Evolutionary conservation across 2,797 vertebrate genomes (phyloP).

Genomic region (Scolopax bukidnonensis): DNA sequence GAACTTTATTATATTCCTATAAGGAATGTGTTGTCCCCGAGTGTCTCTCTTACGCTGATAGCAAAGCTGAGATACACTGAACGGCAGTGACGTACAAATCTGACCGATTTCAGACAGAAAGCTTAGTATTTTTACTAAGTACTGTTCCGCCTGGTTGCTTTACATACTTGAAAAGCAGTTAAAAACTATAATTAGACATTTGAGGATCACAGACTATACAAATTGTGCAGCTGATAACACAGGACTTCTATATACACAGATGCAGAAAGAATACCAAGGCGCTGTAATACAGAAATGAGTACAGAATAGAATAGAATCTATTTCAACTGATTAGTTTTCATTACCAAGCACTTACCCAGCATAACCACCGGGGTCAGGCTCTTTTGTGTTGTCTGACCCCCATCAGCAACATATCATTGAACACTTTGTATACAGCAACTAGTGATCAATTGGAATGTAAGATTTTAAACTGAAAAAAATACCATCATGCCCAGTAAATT

Average conservation of each 20-base stretch:
- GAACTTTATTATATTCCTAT: neutral
- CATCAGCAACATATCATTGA: neutral
- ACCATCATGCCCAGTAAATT: neutral
- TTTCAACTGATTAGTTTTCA: constrained; percentile 7
- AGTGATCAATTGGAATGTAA: constrained; percentile 1
- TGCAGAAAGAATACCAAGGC: neutral
- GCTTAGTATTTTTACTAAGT: neutral
- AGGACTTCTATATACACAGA: neutral
- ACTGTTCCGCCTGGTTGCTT: neutral
- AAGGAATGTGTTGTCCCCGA: neutral
- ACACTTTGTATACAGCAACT: neutral
- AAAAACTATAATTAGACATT: neutral
- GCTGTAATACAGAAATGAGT: neutral
- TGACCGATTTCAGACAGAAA: neutral
- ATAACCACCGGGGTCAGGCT: neutral
- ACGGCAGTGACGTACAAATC: neutral
- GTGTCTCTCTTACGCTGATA: neutral
- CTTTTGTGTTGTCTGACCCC: neutral
- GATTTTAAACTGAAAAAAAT: neutral
- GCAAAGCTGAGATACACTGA: neutral
- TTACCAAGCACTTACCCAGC: neutral
- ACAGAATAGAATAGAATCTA: neutral
- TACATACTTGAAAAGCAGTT: neutral
- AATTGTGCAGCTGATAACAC: neutral
- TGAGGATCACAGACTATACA: neutral